A percentile compares a stretch with the other conserved stretches of the same genome.
phyloP scores from a whole-genome alignment of 2,888 invertebrate species.

The Tetranychus truncatus region DNA sequence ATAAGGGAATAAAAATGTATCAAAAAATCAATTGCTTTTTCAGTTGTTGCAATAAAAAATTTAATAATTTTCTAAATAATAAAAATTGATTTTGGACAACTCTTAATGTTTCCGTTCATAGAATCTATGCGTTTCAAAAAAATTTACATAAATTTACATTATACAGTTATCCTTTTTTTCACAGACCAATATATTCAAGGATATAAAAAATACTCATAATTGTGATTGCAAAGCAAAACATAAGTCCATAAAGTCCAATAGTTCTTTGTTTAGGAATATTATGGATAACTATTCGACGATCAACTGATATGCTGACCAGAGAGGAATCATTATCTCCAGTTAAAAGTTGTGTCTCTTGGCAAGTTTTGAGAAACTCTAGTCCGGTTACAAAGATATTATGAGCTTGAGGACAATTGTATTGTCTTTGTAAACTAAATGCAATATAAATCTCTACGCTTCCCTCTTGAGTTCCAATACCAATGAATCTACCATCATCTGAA shows the following conservation, averaged over 20 bases:
- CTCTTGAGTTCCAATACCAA: slow-evolving; percentile 81
- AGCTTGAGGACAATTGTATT: slow-evolving; percentile 60
- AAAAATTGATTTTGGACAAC: slow-evolving; percentile 42
- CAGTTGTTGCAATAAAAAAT: no score
- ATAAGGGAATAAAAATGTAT: no score
- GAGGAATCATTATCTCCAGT: slow-evolving; percentile 49
- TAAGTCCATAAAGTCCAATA: neutral
- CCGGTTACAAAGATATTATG: slow-evolving; percentile 96
- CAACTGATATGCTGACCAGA: slow-evolving; percentile 81
- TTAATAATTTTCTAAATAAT: no score
- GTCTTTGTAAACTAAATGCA: slow-evolving; percentile 70
- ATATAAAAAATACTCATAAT: neutral
- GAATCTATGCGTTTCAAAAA: neutral
- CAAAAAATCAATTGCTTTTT: no score
- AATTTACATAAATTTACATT: slow-evolving; percentile 4
- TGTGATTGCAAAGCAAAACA: neutral
- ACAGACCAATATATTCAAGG: neutral
- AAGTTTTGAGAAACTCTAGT: slow-evolving; percentile 62
- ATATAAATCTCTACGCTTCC: slow-evolving; percentile 76
- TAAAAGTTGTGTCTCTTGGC: slow-evolving; percentile 29
- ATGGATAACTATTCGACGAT: slow-evolving; percentile 78
- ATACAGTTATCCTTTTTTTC: neutral
- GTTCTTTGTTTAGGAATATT: slow-evolving; percentile 43
- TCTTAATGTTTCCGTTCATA: neutral
- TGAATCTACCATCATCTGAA: slow-evolving; percentile 68